Evolutionary conservation across 2,113 vertebrate species (phyloP), one percentile per base, ranked within the genome.

Genomic region (Dipodomys stephensi): DNA sequence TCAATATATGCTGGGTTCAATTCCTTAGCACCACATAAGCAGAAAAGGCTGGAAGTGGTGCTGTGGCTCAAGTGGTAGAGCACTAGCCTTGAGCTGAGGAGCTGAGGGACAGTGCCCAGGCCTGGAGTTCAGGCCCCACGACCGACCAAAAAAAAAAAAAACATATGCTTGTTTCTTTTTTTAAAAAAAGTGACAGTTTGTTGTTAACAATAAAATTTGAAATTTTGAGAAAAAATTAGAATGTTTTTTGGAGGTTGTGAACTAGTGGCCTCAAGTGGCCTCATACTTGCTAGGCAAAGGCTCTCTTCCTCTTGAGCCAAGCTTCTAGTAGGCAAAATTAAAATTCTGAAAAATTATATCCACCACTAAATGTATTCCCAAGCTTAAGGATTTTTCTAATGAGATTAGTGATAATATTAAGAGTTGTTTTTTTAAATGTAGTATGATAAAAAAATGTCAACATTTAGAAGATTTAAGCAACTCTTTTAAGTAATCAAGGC

Each of bases 291-390:
- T 53, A 53, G 49, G 49, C 49, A 53, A 53, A 10, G 12, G 49
- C 39, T 39, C 49, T 53, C 49, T 53, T 9, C 49, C 49, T 53
- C 12, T 53, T 53, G 49, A 53, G 49, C 49, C 49, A 53, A 11
- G 49, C 49, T 12, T 53, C 49, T 53, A 53, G 12, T 53, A 53
- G 13, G 53, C 65, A 93, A 87, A 85, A 13, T 82, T 85, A 85
- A 16, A 95, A 88, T 92, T 94, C 83, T 88, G 23, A 81, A 90
- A 88, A 89, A 15, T 77, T 68, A 11, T 93, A 60, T 71, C 7
- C 22, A 44, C 49, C 30, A 49, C 49, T 90, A 39, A 93, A 79
- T 0, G 8, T 67, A 6, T 87, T 71, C 67, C 39, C 64, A 13
- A 89, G 32, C 19, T 30, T 82, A 85, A 53, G 49, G 44, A 93